Evolutionary conservation across 53 echinoderm and acorn worm genomes (phyloP).

Genomic region (Echinarachnius parma): DNA sequence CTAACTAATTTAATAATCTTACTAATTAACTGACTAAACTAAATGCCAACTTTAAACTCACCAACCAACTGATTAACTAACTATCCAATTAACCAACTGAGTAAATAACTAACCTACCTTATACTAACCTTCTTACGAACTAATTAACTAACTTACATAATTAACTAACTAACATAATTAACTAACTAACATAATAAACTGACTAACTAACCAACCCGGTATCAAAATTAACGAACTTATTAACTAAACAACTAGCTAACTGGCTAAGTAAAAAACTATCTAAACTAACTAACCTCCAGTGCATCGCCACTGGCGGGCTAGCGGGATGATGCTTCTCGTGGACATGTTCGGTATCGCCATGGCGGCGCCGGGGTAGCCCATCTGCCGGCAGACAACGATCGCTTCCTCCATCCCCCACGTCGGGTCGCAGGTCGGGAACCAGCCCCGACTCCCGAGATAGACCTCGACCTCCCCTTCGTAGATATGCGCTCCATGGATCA

Average conservation of each 20-base stretch:
- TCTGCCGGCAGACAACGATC: conserved; percentile 68
- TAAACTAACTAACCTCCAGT: conserved; percentile 61
- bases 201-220: neutral
- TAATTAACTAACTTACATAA: too few relatives aligned
- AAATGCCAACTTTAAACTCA: too few relatives aligned
- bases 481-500: conserved; percentile 48
- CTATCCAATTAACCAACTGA: too few relatives aligned
- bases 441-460: conserved; percentile 68
- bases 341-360: conserved; percentile 2
- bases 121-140: too few relatives aligned
- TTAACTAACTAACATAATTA: too few relatives aligned
- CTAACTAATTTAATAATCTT: too few relatives aligned
- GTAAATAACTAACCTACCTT: too few relatives aligned
- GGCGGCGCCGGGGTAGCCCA: conserved; percentile 76
- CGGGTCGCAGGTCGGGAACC: conserved; percentile 73
- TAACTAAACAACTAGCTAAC: neutral
- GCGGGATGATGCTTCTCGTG: conserved; percentile 21
- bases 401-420: conserved; percentile 74
- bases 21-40: too few relatives aligned
- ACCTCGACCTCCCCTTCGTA: conserved; percentile 74
- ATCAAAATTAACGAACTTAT: neutral
- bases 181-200: too few relatives aligned
- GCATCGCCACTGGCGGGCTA: conserved; percentile 68
- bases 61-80: too few relatives aligned
- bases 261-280: neutral